Evolutionary conservation across 2,113 vertebrate genomes (phyloP).

Genomic region (Lynx canadensis): DNA sequence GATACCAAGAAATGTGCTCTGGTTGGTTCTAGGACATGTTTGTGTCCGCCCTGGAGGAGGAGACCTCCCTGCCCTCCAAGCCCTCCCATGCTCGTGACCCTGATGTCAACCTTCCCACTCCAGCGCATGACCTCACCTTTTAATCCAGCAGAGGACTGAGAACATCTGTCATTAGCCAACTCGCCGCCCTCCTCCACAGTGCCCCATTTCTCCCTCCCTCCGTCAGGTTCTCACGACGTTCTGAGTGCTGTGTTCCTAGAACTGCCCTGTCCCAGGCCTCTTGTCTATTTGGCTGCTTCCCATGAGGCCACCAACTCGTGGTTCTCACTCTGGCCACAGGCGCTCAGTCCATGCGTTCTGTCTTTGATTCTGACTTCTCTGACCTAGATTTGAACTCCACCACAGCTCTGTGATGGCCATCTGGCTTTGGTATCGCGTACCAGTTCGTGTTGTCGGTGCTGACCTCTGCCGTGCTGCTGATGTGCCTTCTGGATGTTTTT

Average conservation of each 20-base stretch:
- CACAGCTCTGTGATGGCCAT: background rate
- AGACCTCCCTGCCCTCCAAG: background rate
- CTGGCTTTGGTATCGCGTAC: background rate
- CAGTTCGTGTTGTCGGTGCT: background rate
- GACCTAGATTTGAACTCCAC: background rate
- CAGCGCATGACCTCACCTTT: background rate
- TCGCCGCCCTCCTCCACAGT: fast-evolving
- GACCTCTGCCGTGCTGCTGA: background rate
- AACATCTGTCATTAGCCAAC: too few species aligned
- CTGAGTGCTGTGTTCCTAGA: background rate
- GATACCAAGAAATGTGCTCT: fast-evolving
- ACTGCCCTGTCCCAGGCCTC: background rate
- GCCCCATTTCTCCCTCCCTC: fast-evolving
- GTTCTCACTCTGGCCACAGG: background rate
- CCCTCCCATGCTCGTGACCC: background rate
- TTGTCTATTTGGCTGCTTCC: background rate
- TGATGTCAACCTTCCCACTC: background rate
- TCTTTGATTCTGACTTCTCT: background rate
- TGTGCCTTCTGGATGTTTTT: background rate
- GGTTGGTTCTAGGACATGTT: fast-evolving
- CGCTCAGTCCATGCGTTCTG: background rate
- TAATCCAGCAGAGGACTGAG: background rate
- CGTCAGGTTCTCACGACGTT: fast-evolving
- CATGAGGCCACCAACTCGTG: background rate
- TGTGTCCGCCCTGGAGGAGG: fast-evolving